Conservation (phyloP, 2,797 vertebrate genomes). For the Pteronotus mesoamericanus region DNA sequence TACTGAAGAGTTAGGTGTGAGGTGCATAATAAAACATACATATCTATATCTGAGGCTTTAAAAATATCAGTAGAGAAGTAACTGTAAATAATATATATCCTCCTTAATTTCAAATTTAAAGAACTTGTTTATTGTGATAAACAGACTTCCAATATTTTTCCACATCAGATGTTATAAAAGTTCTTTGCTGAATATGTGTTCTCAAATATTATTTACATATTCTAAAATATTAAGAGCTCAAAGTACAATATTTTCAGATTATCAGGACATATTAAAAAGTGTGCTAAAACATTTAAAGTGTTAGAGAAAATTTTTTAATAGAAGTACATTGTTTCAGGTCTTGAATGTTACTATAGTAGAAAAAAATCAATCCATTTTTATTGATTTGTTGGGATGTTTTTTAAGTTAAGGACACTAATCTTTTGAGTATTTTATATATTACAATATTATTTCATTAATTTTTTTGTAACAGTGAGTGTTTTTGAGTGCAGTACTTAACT, state of each 20-base stretch:
- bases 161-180: background rate
- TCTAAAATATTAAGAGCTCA: constrained; percentile 13
- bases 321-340: background rate
- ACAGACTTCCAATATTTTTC: constrained; percentile 4
- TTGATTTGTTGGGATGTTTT: constrained; percentile 12
- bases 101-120: constrained; percentile 48
- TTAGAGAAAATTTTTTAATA: background rate
- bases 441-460: background rate
- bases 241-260: constrained; percentile 11
- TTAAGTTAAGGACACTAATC: background rate
- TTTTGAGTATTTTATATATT: background rate
- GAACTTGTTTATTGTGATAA: constrained; percentile 8
- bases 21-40: background rate
- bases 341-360: background rate
- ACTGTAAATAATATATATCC: background rate
- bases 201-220: background rate
- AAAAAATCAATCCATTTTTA: constrained; percentile 3
- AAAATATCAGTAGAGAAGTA: background rate
- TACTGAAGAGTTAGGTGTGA: constrained; percentile 1
- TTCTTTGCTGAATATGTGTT: background rate
- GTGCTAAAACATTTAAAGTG: background rate
- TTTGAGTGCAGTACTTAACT: background rate
- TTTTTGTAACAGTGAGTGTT: background rate
- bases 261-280: background rate
- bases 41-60: background rate